phyloP scores from a whole-genome alignment of 2,888 invertebrate species.

The Hermodice carunculata region DNA sequence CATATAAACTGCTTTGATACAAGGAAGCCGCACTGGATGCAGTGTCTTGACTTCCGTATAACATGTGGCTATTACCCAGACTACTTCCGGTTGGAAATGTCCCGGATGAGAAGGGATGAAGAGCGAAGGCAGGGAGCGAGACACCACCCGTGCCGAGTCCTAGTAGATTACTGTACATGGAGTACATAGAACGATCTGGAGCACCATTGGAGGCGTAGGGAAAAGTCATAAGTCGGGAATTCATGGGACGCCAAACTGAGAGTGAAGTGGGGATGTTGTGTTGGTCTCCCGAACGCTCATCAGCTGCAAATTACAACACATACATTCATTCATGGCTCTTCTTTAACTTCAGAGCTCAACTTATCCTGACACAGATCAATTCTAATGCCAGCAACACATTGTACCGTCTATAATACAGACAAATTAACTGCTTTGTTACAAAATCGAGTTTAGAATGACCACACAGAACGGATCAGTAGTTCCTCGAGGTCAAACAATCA shows the following conservation, averaged over 20 bases:
- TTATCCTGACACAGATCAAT: neutral
- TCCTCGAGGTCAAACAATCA: too few species aligned
- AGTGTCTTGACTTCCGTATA: conserved; percentile 1
- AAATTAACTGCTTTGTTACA: too few species aligned
- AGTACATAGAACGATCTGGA: conserved; percentile 20
- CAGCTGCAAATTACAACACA: too few species aligned
- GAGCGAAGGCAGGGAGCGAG: neutral
- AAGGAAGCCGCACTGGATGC: neutral
- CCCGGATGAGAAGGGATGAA: neutral
- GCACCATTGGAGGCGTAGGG: neutral
- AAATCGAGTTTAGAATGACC: too few species aligned
- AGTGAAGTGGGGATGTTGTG: neutral
- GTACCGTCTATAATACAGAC: too few species aligned
- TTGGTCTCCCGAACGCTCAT: neutral
- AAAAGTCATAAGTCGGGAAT: conserved; percentile 15
- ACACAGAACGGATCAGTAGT: too few species aligned
- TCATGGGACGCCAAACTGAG: conserved; percentile 26
- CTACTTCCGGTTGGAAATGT: neutral
- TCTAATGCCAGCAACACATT: too few species aligned
- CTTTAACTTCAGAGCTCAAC: too few species aligned
- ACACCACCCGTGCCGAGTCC: conserved; percentile 50
- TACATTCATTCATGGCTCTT: too few species aligned
- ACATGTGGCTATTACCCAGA: neutral
- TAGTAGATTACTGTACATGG: conserved; percentile 23
- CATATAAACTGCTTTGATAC: conserved; percentile 17